Evolutionary conservation across 1,140 invertebrate genomes (phyloP).

Genomic region (Phymorhynchus buccinoides): DNA sequence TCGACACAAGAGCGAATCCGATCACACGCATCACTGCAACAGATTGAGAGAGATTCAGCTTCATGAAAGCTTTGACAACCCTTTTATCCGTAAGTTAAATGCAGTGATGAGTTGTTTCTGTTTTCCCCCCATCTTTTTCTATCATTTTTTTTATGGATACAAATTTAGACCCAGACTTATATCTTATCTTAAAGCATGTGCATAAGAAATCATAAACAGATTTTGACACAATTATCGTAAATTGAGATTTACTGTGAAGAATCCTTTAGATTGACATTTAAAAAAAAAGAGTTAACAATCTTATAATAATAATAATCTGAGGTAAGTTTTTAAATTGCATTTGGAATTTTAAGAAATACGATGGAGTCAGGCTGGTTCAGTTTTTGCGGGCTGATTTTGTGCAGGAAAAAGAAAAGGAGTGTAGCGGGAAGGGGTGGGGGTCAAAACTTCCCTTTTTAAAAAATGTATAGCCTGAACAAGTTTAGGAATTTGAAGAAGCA

Average conservation of each 20-base stretch:
- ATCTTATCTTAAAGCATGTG: not conserved
- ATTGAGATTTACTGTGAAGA: not conserved
- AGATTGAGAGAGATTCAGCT: constrained; percentile 6
- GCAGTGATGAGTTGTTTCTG: not conserved
- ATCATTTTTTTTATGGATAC: not conserved
- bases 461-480: too few species aligned
- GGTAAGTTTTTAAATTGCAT: not conserved
- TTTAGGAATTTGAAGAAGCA: too few species aligned
- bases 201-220: not conserved
- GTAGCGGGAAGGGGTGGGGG: too few species aligned
- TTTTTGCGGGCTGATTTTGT: not conserved
- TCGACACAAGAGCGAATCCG: not conserved
- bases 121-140: not conserved
- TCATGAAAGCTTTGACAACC: constrained; percentile 17
- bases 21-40: not conserved
- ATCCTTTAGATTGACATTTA: not conserved
- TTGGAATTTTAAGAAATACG: too few species aligned
- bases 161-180: not conserved
- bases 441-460: too few species aligned
- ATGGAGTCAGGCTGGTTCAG: not conserved
- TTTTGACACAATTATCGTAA: not conserved
- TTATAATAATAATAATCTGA: not conserved
- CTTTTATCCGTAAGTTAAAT: constrained; percentile 34
- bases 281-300: not conserved
- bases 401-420: not conserved